These are phyloP conservation scores for Phacellophora camtschatica DNA, from an alignment of 30 jellyfish, hydroid and myxozoan genomes.

Conservation along the genomic window DNA sequence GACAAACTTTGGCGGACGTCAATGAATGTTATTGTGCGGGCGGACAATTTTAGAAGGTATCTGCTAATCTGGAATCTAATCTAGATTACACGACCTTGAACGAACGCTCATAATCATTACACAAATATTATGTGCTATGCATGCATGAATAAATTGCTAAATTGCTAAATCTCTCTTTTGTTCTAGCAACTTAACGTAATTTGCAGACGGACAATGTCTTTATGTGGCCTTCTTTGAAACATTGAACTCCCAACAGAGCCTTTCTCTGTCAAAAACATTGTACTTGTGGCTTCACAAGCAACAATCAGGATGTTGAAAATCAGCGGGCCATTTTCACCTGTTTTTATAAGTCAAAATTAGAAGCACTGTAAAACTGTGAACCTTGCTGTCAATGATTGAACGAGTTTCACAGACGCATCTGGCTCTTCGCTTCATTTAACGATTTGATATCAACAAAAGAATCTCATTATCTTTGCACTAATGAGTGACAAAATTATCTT, in stretches of 20 bases:
- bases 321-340: conserved; percentile 78
- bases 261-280: conserved; percentile 45
- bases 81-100: conserved; percentile 75
- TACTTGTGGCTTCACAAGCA: conserved; percentile 46
- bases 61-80: conserved; percentile 44
- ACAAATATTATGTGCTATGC: conserved; percentile 74
- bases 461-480: neutral
- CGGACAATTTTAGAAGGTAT: conserved; percentile 61
- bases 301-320: conserved; percentile 46
- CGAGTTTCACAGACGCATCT: neutral
- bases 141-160: conserved; percentile 63
- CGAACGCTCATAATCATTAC: conserved; percentile 69
- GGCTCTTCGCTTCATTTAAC: neutral
- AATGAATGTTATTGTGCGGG: conserved; percentile 9
- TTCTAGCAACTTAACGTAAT: conserved; percentile 64
- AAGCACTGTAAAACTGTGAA: conserved; percentile 3
- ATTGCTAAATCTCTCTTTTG: conserved; percentile 59
- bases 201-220: conserved; percentile 61
- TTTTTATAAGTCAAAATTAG: conserved; percentile 11
- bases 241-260: conserved; percentile 63
- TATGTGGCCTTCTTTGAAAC: conserved; percentile 55
- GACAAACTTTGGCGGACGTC: conserved; percentile 9
- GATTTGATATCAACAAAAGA: too few relatives aligned
- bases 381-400: neutral
- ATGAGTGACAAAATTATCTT: neutral